phyloP scores from a whole-genome alignment of 2,113 vertebrate genomes.

The Colinus virginianus region DNA sequence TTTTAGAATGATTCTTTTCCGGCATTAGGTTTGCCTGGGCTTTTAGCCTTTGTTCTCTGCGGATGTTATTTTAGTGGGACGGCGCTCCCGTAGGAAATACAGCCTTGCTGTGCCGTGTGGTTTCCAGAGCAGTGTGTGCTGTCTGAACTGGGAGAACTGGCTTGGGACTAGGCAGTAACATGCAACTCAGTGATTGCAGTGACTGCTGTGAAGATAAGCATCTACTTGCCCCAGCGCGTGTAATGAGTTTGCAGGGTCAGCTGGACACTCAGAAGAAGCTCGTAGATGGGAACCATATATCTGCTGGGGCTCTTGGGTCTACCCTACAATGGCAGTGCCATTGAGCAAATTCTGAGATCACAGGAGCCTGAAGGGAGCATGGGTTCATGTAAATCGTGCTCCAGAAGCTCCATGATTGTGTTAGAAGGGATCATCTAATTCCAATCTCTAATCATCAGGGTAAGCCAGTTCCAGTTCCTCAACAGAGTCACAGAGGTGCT shows the following conservation, averaged over 20 bases:
- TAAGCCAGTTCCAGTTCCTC: not conserved
- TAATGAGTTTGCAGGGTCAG: not conserved
- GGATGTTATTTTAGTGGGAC: not conserved
- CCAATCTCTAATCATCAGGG: accelerated
- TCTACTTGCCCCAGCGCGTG: not conserved
- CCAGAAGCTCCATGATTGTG: not conserved
- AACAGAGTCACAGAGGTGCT: not conserved
- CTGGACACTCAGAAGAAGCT: not conserved
- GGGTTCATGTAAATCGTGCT: accelerated
- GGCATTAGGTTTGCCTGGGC: not conserved
- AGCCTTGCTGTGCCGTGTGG: not conserved
- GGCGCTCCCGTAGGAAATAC: not conserved
- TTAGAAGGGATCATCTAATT: not conserved
- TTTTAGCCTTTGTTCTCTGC: not conserved
- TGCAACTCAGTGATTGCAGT: not conserved
- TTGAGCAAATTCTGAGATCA: not conserved
- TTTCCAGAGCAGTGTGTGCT: not conserved
- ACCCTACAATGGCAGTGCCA: not conserved
- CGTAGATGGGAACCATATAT: not conserved
- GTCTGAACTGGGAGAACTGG: not conserved
- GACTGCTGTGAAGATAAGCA: not conserved
- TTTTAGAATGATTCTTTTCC: not conserved
- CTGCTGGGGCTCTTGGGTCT: not conserved
- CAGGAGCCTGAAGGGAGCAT: no score
- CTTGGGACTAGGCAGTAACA: not conserved